Evolutionary conservation across 1,140 invertebrate genomes (phyloP), one percentile per base, ranked within the genome.

Genomic region (Zaprionus lachaisei): DNA sequence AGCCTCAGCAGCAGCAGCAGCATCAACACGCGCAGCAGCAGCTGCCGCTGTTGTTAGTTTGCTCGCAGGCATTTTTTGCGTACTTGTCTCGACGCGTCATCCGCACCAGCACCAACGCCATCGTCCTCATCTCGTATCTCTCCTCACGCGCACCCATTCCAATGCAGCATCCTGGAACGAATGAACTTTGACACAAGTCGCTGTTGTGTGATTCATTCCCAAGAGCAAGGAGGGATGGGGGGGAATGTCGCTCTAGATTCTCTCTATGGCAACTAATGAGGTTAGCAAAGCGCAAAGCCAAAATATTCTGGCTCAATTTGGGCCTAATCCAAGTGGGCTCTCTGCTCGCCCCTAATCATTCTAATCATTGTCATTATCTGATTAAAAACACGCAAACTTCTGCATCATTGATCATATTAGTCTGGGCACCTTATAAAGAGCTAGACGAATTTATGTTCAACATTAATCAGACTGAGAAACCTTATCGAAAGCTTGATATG

Each of bases 41-140:
- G 56, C 77, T 31, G 83, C 80, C 54, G 20, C 69, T 75, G 63
- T 71, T 68, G 80, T 54, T 84, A 89, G 84, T 81, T 87, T 79
- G 80, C 84, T 83, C 47, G 79, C 84, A 84, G 84, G 78, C 85
- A 84, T 87, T 79, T 81, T 83, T 79, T 79, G 78, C 84, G 84
- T 89, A 79, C 85, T 89, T 84, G 85, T 89, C 85, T 89, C 81
- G 80, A 67, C 80, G 84, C 77, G 77, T 81, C 79, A 81, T 65
- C 80, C 47, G 72, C 49, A 49, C 84, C 84, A 74, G 57, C 76
- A 55, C 60, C 51, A 67, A 57, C 70, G 72, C 47, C 31, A 2
- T 34, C 31, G 31, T 34, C 31, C 58, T 58, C 64, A 11, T 17
- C 41, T 7, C 41, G n/a, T n/a, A 17, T 15, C 38, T 5, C 38